These are phyloP conservation scores for Emydura subglobosa DNA, from an alignment of 2,113 vertebrate genomes.

Conservation along the genomic window DNA sequence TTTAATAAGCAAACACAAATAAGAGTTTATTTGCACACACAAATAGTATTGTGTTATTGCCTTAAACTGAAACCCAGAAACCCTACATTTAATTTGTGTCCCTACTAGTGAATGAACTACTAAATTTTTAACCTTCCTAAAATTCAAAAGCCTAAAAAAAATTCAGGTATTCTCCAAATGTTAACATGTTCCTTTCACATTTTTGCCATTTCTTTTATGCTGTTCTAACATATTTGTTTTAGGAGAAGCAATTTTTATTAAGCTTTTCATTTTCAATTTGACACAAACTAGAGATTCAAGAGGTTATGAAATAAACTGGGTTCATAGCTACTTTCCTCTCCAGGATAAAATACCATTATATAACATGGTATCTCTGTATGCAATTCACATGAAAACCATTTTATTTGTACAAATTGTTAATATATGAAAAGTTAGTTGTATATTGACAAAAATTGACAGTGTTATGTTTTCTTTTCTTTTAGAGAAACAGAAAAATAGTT, in stretches of 20 bases:
- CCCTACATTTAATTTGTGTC: background rate
- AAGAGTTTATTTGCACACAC: background rate
- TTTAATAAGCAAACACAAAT: no score
- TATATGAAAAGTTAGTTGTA: background rate
- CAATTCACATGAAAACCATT: background rate
- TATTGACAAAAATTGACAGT: background rate
- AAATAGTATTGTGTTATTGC: background rate
- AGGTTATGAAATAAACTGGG: background rate
- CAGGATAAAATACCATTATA: background rate
- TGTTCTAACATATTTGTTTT: background rate
- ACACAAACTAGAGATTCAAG: background rate
- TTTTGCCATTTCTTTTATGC: background rate
- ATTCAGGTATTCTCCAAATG: background rate
- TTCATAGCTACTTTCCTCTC: background rate
- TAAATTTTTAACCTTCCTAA: background rate
- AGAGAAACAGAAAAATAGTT: background rate
- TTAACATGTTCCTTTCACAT: background rate
- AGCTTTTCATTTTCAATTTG: background rate
- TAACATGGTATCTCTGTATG: background rate
- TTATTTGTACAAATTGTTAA: background rate
- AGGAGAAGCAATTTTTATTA: background rate
- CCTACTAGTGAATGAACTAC: background rate
- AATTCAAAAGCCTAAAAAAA: background rate
- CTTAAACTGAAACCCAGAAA: background rate
- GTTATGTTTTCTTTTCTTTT: background rate